Base-by-base conservation (phyloP, 1,140 invertebrate genomes). In the Cryptotermes secundus region DNA sequence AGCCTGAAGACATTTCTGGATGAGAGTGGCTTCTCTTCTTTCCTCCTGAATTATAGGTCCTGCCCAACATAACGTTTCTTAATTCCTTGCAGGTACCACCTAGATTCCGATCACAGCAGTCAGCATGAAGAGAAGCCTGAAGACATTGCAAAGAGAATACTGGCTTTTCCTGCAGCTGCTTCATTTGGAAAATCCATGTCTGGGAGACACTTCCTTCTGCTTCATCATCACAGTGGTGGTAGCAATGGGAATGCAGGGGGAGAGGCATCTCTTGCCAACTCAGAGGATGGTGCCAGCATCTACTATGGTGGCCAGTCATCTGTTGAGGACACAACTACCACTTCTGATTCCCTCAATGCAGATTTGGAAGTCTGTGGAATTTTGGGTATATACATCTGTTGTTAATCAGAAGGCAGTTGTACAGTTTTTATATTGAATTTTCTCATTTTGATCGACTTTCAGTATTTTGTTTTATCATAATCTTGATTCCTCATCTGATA, bases 61-160 rank as follows among this genome's bases (percentile, higher is more conserved):
- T 19, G 45, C 9, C 14, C 45, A 19, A 19, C 19, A 19, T 49
- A 49, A 49, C 45, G 3, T 49, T 1, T 19, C 14, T 49, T 14
- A 22, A 49, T 19, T 49, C 3, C 45, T 85, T 83, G 42, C 59
- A 88, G 89, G 38, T 90, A 90, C 84, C 90, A 91, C 86, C 86
- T 91, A n/a, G 90, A 91, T 87, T 91, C 90, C 0, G 90, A 91
- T 85, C 90, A 91, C 85, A 90, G 89, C 80, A 90, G 89, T 85
- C 90, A 90, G 81, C 90, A 91, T 86, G 90, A 91, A 83, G 90
- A 91, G 22, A 90, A 90, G 86, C 90, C 90, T 9, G 90, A 91
- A 87, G 90, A 91, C 82, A 85, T 90, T 31, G 88, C 87, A 26
- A 53, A 81, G 12, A 88, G 87, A 85, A 87, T 89, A 80, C 83